A percentile compares a stretch with the other conserved stretches of the same genome.
phyloP scores from a whole-genome alignment of 2,113 vertebrate genomes.

The Myiopsitta monachus region DNA sequence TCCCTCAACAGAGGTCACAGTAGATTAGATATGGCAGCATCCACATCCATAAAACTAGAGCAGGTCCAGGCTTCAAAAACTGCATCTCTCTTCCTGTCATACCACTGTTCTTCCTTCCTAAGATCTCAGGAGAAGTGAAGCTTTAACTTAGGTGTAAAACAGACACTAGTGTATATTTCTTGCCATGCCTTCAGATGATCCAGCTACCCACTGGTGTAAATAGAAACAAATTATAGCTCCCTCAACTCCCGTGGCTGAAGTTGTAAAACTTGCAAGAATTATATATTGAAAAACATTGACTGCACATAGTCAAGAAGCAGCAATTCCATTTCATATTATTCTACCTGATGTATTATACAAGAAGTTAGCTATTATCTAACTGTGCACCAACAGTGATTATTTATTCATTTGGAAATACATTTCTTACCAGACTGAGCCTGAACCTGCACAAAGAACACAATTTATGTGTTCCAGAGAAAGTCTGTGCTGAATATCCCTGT shows the following conservation, averaged over 20 bases:
- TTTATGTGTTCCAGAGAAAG: background rate
- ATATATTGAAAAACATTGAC: background rate
- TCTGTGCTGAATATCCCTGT: background rate
- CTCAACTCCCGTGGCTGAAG: background rate
- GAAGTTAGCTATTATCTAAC: slow-evolving; percentile 29
- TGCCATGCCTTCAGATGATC: background rate
- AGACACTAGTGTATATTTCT: background rate
- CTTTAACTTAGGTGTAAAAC: background rate
- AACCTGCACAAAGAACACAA: background rate
- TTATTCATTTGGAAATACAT: slow-evolving; percentile 56
- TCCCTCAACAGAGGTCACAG: background rate
- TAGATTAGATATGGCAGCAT: background rate
- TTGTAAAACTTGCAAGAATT: background rate
- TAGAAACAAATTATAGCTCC: background rate
- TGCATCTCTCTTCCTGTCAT: background rate
- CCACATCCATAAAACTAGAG: background rate
- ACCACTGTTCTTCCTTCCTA: background rate
- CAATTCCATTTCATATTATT: slow-evolving; percentile 33
- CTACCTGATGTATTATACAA: slow-evolving; percentile 27
- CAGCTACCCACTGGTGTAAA: background rate
- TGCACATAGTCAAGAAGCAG: slow-evolving; percentile 1
- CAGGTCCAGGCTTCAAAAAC: background rate
- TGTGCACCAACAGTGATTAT: slow-evolving; percentile 15
- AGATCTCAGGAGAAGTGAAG: background rate
- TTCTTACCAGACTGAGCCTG: slow-evolving; percentile 3